These are phyloP conservation scores for Lophius piscatorius DNA, from an alignment of 2,113 vertebrate genomes.

Conservation along the genomic window DNA sequence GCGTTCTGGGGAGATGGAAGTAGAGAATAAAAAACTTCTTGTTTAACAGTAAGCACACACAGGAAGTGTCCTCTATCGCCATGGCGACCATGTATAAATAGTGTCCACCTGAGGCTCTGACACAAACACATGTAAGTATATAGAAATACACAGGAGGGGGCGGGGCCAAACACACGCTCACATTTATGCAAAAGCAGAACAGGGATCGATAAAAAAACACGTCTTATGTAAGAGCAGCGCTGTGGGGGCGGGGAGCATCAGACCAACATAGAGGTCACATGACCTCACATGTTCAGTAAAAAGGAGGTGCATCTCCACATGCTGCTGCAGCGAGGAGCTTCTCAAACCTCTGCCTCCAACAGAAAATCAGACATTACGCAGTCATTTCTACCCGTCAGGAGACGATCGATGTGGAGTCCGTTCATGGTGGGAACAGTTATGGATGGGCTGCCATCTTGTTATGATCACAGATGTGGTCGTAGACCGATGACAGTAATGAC, in stretches of 20 bases:
- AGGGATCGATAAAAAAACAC: constrained; percentile 49
- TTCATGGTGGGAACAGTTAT: constrained; percentile 30
- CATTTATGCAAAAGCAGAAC: constrained; percentile 61
- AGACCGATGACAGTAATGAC: constrained; percentile 62
- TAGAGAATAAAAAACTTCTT: constrained; percentile 1
- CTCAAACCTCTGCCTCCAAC: too few relatives aligned
- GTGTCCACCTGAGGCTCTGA: constrained; percentile 35
- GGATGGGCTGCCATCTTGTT: constrained; percentile 53
- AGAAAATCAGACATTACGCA: too few relatives aligned
- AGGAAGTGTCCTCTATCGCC: constrained; percentile 58
- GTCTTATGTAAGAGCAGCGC: constrained; percentile 55
- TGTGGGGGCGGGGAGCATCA: constrained; percentile 16
- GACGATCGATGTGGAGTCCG: constrained; percentile 31
- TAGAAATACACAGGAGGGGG: constrained; percentile 47
- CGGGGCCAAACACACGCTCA: constrained; percentile 32
- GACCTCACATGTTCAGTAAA: too few relatives aligned
- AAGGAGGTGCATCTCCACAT: too few relatives aligned
- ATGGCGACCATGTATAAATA: constrained; percentile 67
- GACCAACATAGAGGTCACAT: too few relatives aligned
- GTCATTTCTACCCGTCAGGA: too few relatives aligned
- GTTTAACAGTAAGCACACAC: constrained; percentile 50
- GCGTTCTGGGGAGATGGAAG: constrained; percentile 62
- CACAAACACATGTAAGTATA: constrained; percentile 59
- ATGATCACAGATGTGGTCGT: constrained; percentile 50
- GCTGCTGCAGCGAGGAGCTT: too few relatives aligned